These are phyloP conservation scores for Eristalis pertinax DNA, from an alignment of 2,888 invertebrate species.

Conservation along the genomic window DNA sequence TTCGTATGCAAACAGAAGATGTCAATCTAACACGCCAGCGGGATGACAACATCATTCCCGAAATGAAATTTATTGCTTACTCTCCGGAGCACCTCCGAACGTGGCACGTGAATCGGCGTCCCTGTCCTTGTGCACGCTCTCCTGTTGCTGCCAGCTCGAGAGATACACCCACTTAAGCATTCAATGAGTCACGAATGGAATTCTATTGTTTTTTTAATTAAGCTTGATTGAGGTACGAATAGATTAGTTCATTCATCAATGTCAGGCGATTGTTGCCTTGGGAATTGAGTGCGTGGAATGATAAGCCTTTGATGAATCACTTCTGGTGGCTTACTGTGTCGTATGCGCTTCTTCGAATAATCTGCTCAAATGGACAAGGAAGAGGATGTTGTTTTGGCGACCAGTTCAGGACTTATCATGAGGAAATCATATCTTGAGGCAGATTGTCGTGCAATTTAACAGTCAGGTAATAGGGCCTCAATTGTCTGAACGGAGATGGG, in stretches of 20 bases:
- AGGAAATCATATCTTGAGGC: too few relatives aligned
- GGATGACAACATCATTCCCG: background rate
- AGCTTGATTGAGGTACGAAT: background rate
- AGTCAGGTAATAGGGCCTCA: too few relatives aligned
- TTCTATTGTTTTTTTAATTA: background rate
- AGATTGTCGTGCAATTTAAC: too few relatives aligned
- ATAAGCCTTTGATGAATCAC: background rate
- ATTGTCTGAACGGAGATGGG: too few relatives aligned
- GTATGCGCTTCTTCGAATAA: too few relatives aligned
- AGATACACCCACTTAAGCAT: background rate
- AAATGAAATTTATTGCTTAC: background rate
- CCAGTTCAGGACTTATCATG: too few relatives aligned
- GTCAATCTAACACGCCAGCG: background rate
- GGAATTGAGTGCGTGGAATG: background rate
- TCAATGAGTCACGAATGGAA: background rate
- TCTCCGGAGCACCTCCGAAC: background rate
- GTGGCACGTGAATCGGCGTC: background rate
- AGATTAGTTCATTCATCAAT: background rate
- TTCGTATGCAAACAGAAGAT: background rate
- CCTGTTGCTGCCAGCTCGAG: background rate
- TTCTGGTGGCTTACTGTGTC: too few relatives aligned
- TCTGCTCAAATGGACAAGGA: too few relatives aligned
- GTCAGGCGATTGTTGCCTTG: background rate
- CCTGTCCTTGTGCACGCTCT: background rate
- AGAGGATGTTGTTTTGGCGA: too few relatives aligned